Percentiles rank a stretch among this genome's conserved stretches.
These are phyloP conservation scores for Priocnemis perturbator DNA, from an alignment of 2,888 invertebrate genomes.

Conservation along the genomic window DNA sequence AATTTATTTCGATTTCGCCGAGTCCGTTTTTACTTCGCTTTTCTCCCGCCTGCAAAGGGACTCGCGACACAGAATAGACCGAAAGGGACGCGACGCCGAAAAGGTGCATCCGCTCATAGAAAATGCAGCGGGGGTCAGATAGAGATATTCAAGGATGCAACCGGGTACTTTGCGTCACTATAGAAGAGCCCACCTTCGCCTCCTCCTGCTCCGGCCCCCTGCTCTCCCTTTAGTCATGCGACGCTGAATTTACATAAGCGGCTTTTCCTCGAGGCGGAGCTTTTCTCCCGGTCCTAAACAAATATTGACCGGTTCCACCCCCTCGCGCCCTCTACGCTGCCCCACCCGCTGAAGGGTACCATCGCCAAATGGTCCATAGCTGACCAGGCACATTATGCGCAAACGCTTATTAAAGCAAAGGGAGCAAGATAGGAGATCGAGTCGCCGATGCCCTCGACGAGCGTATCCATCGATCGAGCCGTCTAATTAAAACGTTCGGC, in stretches of 20 bases:
- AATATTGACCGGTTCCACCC: conserved; percentile 60
- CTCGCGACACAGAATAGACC: background rate
- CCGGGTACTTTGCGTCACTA: conserved; percentile 40
- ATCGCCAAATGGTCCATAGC: conserved; percentile 46
- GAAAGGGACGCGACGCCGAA: conserved; percentile 6
- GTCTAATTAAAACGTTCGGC: no score
- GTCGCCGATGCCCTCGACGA: conserved; percentile 14
- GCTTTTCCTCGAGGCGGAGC: conserved; percentile 52
- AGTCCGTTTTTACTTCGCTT: conserved; percentile 7
- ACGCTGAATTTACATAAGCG: conserved; percentile 65
- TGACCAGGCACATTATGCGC: conserved; percentile 40
- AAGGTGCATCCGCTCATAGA: conserved; percentile 22
- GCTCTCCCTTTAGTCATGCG: conserved; percentile 12
- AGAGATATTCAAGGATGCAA: conserved; percentile 46
- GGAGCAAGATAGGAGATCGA: conserved; percentile 26
- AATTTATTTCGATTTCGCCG: no score
- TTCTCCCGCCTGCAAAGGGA: conserved; percentile 20
- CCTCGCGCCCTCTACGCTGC: conserved; percentile 15
- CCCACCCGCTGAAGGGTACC: conserved; percentile 7
- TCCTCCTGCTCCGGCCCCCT: no score
- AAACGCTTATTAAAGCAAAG: conserved; percentile 39
- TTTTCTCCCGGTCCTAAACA: conserved; percentile 62
- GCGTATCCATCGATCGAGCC: background rate
- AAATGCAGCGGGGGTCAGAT: conserved; percentile 31
- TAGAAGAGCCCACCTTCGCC: conserved; percentile 28